These are phyloP conservation scores for Sander lucioperca DNA, from an alignment of 2,113 vertebrate genomes.

Conservation along the genomic window DNA sequence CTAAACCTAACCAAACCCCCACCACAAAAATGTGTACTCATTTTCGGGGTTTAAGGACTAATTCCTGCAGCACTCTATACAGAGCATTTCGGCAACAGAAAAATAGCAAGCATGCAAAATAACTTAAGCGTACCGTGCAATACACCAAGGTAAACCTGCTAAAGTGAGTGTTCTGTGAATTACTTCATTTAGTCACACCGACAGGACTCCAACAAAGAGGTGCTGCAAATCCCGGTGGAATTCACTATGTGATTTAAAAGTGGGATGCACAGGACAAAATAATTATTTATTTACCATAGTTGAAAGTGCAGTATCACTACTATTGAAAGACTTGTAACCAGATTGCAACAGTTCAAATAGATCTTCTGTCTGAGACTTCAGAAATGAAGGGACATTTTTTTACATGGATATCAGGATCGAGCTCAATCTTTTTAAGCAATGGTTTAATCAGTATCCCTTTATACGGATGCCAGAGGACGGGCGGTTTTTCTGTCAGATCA, in stretches of 20 bases:
- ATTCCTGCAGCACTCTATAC: too few species aligned
- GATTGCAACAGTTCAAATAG: background rate
- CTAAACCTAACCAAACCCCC: too few species aligned
- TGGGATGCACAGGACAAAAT: background rate
- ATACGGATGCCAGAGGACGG: background rate
- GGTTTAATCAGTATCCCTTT: conserved; percentile 9
- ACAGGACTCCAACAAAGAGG: background rate
- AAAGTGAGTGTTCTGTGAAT: background rate
- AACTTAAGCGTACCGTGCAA: background rate
- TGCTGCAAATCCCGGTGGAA: background rate
- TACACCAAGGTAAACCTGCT: background rate
- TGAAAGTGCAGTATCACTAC: background rate
- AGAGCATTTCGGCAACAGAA: background rate
- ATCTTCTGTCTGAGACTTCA: background rate
- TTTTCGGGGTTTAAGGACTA: too few species aligned
- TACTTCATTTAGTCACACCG: too few species aligned
- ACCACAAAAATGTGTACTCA: too few species aligned
- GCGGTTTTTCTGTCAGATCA: background rate
- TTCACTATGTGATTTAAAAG: background rate
- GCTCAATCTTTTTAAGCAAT: background rate
- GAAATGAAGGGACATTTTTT: background rate
- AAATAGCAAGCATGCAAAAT: background rate
- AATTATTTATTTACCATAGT: background rate
- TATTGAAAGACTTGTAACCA: background rate
- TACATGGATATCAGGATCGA: background rate